Percentiles rank a stretch among this genome's conserved stretches.
These are phyloP conservation scores for Orthosia incerta DNA, from an alignment of 2,888 invertebrate species.

Conservation along the genomic window DNA sequence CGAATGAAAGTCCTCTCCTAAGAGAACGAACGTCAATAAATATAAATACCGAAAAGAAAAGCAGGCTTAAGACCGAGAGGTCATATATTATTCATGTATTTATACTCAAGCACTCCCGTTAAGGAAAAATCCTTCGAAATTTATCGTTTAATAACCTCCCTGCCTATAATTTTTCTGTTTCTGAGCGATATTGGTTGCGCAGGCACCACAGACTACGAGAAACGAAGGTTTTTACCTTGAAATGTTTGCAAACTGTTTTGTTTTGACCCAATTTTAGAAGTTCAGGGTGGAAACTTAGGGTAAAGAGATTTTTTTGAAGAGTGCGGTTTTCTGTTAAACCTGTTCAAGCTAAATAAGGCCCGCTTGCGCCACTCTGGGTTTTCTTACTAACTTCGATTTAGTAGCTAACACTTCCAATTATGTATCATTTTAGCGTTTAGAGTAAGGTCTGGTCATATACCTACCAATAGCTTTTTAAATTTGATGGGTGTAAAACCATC, in stretches of 20 bases:
- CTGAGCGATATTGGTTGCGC: slow-evolving; percentile 29
- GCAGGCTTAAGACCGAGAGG: slow-evolving; percentile 16
- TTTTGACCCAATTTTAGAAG: slow-evolving; percentile 41
- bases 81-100: slow-evolving; percentile 55
- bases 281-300: background rate
- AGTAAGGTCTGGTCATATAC: no score
- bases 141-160: slow-evolving; percentile 53
- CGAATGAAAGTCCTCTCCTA: background rate
- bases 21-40: slow-evolving; percentile 36
- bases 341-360: background rate
- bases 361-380: no score
- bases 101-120: slow-evolving; percentile 46
- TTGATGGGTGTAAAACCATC: no score
- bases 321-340: background rate
- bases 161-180: slow-evolving; percentile 44
- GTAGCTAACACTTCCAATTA: no score
- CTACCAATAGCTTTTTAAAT: no score
- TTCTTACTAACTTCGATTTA: no score
- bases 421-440: no score
- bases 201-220: slow-evolving; percentile 22
- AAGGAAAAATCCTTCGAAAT: slow-evolving; percentile 56
- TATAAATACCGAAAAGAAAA: slow-evolving; percentile 34
- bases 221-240: slow-evolving; percentile 9
- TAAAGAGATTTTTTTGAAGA: slow-evolving; percentile 4
- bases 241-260: slow-evolving; percentile 35